These are phyloP conservation scores for Anabas testudineus DNA, from an alignment of 2,797 vertebrate species.

Conservation along the genomic window DNA sequence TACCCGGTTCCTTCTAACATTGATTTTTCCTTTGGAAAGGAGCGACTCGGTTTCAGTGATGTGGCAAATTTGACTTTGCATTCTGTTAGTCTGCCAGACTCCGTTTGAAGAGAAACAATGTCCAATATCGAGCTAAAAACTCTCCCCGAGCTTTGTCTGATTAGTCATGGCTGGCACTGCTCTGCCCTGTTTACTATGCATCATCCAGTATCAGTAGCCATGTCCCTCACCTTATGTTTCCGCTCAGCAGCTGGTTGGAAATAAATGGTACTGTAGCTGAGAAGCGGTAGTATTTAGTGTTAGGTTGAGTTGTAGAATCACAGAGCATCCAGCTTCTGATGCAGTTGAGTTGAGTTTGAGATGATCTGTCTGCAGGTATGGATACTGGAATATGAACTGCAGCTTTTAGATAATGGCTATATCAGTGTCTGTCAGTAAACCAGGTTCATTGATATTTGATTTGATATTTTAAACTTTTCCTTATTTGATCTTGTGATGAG, in stretches of 20 bases:
- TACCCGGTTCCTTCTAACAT: conserved; percentile 3
- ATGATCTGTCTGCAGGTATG: conserved; percentile 19
- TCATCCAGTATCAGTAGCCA: conserved; percentile 40
- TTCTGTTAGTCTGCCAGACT: conserved; percentile 7
- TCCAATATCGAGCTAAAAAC: background rate
- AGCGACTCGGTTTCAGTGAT: conserved; percentile 30
- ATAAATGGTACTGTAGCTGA: conserved; percentile 58
- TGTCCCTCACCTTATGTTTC: conserved; percentile 39
- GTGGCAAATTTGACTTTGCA: conserved; percentile 40
- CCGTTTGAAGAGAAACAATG: background rate
- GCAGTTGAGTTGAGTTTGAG: conserved; percentile 31
- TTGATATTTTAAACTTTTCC: background rate
- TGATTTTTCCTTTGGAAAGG: conserved; percentile 38
- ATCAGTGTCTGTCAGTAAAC: background rate
- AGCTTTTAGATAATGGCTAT: conserved; percentile 17
- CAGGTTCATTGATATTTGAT: too few relatives aligned
- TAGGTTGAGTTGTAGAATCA: conserved; percentile 38
- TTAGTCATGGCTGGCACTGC: conserved; percentile 49
- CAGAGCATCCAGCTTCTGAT: conserved; percentile 12
- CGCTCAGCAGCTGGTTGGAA: conserved; percentile 35
- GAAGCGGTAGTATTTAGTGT: conserved; percentile 50
- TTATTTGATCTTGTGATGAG: background rate
- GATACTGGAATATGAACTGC: conserved; percentile 9
- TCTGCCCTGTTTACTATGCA: conserved; percentile 66
- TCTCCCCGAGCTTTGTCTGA: conserved; percentile 24